These are phyloP conservation scores for Lordiphosa andalusiaca DNA, from an alignment of 2,888 invertebrate genomes.

Conservation along the genomic window DNA sequence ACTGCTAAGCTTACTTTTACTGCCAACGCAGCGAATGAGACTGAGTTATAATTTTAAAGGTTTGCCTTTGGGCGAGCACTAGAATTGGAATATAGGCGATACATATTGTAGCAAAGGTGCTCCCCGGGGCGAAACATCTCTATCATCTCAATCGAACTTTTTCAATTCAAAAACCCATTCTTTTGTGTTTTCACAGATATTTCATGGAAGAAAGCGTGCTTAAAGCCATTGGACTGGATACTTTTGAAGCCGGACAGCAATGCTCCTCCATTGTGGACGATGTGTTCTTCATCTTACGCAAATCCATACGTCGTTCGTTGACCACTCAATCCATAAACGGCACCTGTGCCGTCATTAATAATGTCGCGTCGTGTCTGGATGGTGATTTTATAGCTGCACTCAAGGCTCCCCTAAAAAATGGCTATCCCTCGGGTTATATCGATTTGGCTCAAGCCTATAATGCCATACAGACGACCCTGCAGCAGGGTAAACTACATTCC, in stretches of 20 bases:
- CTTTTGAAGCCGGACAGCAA: conserved; percentile 86
- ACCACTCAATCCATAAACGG: conserved; percentile 96
- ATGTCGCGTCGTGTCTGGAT: conserved; percentile 92
- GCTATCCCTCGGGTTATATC: conserved; percentile 89
- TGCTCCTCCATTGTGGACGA: conserved; percentile 98
- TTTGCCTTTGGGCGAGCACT: too few species aligned
- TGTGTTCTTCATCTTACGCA: conserved; percentile 97
- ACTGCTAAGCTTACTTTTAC: too few species aligned
- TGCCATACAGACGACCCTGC: conserved; percentile 89
- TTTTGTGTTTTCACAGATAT: conserved; percentile 82
- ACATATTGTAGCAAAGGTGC: too few species aligned
- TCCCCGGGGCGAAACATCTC: too few species aligned
- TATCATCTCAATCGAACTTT: too few species aligned
- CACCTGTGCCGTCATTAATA: conserved; percentile 97
- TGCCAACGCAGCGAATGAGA: too few species aligned
- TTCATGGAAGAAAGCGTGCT: conserved; percentile 96
- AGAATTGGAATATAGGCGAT: too few species aligned
- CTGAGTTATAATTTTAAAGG: too few species aligned
- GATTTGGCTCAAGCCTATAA: conserved; percentile 91
- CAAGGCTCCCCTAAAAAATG: conserved; percentile 85
- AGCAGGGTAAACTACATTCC: conserved; percentile 89
- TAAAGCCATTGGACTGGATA: conserved; percentile 92
- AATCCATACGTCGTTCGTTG: conserved; percentile 96
- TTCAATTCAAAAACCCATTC: too few species aligned
- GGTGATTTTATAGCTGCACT: conserved; percentile 89